Conservation (phyloP, 1,140 invertebrate genomes). For the Zophobas atratus region DNA sequence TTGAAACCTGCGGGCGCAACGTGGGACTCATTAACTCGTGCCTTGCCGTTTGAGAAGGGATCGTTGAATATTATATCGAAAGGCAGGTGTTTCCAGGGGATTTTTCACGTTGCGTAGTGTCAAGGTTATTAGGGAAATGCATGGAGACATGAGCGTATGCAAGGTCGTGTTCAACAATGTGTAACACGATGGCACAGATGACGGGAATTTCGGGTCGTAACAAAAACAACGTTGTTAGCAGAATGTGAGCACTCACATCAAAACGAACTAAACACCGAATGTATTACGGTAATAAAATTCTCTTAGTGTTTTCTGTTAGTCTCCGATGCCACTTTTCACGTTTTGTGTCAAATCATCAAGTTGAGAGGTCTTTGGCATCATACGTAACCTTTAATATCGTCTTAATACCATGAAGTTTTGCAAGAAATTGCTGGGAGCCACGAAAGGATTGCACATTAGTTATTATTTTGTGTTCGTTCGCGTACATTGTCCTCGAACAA, state of each 20-base stretch:
- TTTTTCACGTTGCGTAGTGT: not conserved
- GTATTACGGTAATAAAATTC: not conserved
- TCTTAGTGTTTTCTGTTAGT: not conserved
- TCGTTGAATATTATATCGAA: not conserved
- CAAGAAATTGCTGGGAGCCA: not conserved
- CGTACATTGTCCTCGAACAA: conserved; percentile 11
- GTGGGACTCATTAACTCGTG: not conserved
- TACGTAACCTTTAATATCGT: conserved; percentile 1
- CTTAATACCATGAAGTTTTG: not conserved
- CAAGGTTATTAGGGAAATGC: conserved; percentile 16
- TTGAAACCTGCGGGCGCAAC: conserved; percentile 5
- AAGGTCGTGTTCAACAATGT: conserved; percentile 5
- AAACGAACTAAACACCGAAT: not conserved
- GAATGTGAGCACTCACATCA: not conserved
- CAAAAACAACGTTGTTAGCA: conserved; percentile 1
- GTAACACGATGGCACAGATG: not conserved
- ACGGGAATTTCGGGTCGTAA: not conserved
- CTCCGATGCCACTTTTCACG: not conserved
- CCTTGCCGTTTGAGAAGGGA: not conserved
- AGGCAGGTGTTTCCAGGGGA: conserved; percentile 1
- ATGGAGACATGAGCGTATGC: not conserved
- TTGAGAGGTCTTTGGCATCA: conserved; percentile 4
- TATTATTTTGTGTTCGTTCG: not conserved
- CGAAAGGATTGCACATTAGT: conserved; percentile 4
- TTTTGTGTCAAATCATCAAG: not conserved